Evolutionary conservation across 1,140 invertebrate species (phyloP), one percentile per base, ranked within the genome.

Genomic region (Delia radicum): DNA sequence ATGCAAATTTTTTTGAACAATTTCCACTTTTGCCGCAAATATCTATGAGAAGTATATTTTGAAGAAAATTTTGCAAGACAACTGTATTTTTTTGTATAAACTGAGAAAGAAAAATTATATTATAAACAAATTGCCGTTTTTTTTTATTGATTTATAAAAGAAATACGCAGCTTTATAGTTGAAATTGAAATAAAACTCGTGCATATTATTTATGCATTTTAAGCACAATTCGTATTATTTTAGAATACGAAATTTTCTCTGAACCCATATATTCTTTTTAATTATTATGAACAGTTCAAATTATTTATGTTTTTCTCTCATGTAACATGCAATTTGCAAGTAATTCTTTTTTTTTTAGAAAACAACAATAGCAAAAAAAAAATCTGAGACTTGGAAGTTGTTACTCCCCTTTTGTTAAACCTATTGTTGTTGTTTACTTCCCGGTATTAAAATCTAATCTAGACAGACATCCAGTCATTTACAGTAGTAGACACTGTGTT

Each of bases 1-100:
- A 69, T 69, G 65, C 65, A 69, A 69, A 69, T 69, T 69, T 33
- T 33, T 55, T 55, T 55, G 24, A 21, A 55, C 48, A 55, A 55
- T 24, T 21, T 55, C 5, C 18, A 55, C n/a, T n/a, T 55, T 55
- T 55, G 5, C 5, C 48, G 18, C 4, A 24, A 55, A 21, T 6
- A 15, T 21, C n/a, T 7, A 55, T 55, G 48, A 24, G 48, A 55
- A 55, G 48, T 55, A 21, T 21, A n/a, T 1, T 15, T 55, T 55
- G 24, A 55, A 55, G n/a, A 21, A 55, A 55, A 55, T 55, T 55
- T 55, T 55, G 18, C 24, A 55, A 55, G 48, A 55, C 48, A 55
- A 55, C n/a, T n/a, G n/a, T n/a, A n/a, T n/a, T n/a, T n/a, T n/a
- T n/a, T n/a, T n/a, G n/a, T n/a, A n/a, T n/a, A n/a, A n/a, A n/a